A percentile compares a stretch with the other conserved stretches of the same genome.
These are phyloP conservation scores for Phasia obesa DNA, from an alignment of 2,888 invertebrate genomes.

Conservation along the genomic window DNA sequence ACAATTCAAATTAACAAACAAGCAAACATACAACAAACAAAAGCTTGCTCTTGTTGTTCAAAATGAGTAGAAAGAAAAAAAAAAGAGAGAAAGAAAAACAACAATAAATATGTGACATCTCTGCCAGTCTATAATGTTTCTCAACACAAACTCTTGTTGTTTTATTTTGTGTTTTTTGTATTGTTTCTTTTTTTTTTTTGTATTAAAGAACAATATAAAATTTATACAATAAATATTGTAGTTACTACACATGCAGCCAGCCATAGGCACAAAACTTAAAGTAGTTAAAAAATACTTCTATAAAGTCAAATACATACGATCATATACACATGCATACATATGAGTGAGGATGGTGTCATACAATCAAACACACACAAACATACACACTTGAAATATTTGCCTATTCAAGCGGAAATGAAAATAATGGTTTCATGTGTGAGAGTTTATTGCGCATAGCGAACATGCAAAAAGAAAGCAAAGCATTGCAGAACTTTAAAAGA, in stretches of 20 bases:
- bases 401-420: constrained; percentile 77
- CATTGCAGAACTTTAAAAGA: constrained; percentile 11
- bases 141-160: constrained; percentile 33
- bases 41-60: not conserved
- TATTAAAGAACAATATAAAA: constrained; percentile 39
- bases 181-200: no score
- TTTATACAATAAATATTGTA: constrained; percentile 47
- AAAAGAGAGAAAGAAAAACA: constrained; percentile 2
- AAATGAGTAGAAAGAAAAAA: not conserved
- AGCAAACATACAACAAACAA: constrained; percentile 19
- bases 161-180: constrained; percentile 11
- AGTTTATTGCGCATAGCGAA: constrained; percentile 31
- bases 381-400: constrained; percentile 72
- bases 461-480: not conserved
- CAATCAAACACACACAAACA: not conserved
- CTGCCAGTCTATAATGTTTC: constrained; percentile 56
- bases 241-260: constrained; percentile 43
- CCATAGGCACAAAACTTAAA: constrained; percentile 62
- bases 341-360: not conserved
- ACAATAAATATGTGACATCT: constrained; percentile 67
- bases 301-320: not conserved
- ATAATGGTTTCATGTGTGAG: constrained; percentile 73
- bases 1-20: not conserved
- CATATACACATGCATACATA: not conserved
- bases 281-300: constrained; percentile 47